These are phyloP conservation scores for Hassar affinis DNA, from an alignment of 2,113 vertebrate genomes.

Conservation along the genomic window DNA sequence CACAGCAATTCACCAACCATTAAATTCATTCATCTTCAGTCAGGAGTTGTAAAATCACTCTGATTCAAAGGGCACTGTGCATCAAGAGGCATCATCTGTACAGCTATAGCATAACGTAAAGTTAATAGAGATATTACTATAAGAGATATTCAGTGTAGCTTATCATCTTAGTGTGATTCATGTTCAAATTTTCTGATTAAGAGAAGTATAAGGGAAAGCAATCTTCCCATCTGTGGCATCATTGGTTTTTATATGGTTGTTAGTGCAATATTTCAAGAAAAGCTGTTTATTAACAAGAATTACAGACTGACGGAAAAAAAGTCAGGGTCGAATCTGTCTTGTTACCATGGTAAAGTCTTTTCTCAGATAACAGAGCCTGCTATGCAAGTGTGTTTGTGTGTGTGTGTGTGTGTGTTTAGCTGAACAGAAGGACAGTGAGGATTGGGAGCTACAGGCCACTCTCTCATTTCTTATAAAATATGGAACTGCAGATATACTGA, in stretches of 20 bases:
- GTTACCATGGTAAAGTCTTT: slow-evolving; percentile 51
- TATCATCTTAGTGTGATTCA: neutral
- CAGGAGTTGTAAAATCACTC: neutral
- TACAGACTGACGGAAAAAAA: slow-evolving; percentile 37
- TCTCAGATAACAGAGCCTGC: slow-evolving; percentile 39
- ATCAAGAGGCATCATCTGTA: neutral
- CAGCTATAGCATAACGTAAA: neutral
- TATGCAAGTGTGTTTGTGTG: neutral
- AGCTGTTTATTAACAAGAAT: slow-evolving; percentile 42
- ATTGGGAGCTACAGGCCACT: slow-evolving; percentile 26
- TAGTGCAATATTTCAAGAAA: slow-evolving; percentile 14
- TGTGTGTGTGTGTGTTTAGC: slow-evolving; percentile 19
- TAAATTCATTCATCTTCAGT: neutral
- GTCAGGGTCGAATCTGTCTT: slow-evolving; percentile 47
- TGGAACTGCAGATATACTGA: neutral
- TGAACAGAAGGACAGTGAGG: slow-evolving; percentile 33
- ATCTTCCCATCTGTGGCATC: neutral
- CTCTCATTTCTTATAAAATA: slow-evolving; percentile 31
- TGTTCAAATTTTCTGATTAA: neutral
- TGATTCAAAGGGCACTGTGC: neutral
- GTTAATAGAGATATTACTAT: neutral
- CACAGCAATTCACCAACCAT: too few species aligned
- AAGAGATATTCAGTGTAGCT: neutral
- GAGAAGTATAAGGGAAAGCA: neutral
- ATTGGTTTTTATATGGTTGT: neutral